These are phyloP conservation scores for Lophius americanus DNA, from an alignment of 2,797 vertebrate genomes.

Conservation along the genomic window DNA sequence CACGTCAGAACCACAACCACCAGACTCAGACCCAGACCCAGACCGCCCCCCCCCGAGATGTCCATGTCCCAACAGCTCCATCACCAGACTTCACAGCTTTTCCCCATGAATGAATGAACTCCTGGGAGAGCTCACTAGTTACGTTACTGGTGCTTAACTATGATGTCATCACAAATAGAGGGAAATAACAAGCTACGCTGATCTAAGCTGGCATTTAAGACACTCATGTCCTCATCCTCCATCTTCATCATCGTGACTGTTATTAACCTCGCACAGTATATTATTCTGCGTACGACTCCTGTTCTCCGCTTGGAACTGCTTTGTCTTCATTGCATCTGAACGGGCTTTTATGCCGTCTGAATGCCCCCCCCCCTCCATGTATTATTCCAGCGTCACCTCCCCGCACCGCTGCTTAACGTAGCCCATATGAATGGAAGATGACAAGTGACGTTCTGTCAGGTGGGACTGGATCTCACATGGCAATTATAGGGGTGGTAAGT, in stretches of 20 bases:
- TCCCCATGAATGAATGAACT: too few relatives aligned
- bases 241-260: constrained; percentile 10
- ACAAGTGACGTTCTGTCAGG: constrained; percentile 64
- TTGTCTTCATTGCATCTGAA: constrained; percentile 56
- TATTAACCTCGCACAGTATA: constrained; percentile 11
- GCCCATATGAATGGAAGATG: constrained; percentile 57
- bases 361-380: constrained; percentile 43
- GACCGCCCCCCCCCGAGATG: too few relatives aligned
- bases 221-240: constrained; percentile 24
- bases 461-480: constrained; percentile 61
- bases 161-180: too few relatives aligned
- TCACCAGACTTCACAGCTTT: too few relatives aligned
- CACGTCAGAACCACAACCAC: too few relatives aligned
- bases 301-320: constrained; percentile 33
- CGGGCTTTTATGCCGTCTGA: constrained; percentile 39
- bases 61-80: too few relatives aligned
- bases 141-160: too few relatives aligned
- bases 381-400: constrained; percentile 71
- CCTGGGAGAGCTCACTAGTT: too few relatives aligned
- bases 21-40: too few relatives aligned
- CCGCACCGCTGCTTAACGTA: constrained; percentile 53
- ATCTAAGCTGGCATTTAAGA: constrained; percentile 26
- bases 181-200: too few relatives aligned
- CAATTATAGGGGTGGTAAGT: constrained; percentile 71
- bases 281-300: constrained; percentile 40